phyloP scores from a whole-genome alignment of 2,888 invertebrate species.

The Acronicta leporina region DNA sequence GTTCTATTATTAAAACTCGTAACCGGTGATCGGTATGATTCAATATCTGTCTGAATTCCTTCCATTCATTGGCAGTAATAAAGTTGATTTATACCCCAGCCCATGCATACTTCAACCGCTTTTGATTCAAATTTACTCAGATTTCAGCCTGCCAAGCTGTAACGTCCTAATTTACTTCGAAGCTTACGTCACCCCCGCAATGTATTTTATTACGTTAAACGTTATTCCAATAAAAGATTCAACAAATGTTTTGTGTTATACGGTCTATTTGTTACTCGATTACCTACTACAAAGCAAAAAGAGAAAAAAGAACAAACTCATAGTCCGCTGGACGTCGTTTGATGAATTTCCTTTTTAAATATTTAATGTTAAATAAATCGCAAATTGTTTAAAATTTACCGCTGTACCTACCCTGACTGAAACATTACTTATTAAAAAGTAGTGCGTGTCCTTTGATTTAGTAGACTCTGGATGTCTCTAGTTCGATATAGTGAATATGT shows the following conservation, averaged over 20 bases:
- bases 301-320: neutral
- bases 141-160: conserved; percentile 28
- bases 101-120: conserved; percentile 35
- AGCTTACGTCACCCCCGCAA: conserved; percentile 35
- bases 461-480: too few species aligned
- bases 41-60: conserved; percentile 25
- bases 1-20: conserved; percentile 1
- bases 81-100: conserved; percentile 42
- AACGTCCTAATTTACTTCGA: conserved; percentile 41
- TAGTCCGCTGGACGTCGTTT: neutral
- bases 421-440: too few species aligned
- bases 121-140: conserved; percentile 32
- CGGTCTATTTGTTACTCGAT: neutral
- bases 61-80: conserved; percentile 37
- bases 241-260: neutral
- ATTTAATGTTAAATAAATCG: too few species aligned
- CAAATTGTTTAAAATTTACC: too few species aligned
- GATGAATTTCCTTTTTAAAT: too few species aligned
- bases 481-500: too few species aligned
- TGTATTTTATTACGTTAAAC: conserved; percentile 11
- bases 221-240: conserved; percentile 3
- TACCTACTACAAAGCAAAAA: neutral
- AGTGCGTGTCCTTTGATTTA: too few species aligned
- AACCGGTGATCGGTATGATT: conserved; percentile 15
- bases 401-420: too few species aligned